Conservation (phyloP, 2,888 invertebrate species). For the Habrosyne pyritoides region DNA sequence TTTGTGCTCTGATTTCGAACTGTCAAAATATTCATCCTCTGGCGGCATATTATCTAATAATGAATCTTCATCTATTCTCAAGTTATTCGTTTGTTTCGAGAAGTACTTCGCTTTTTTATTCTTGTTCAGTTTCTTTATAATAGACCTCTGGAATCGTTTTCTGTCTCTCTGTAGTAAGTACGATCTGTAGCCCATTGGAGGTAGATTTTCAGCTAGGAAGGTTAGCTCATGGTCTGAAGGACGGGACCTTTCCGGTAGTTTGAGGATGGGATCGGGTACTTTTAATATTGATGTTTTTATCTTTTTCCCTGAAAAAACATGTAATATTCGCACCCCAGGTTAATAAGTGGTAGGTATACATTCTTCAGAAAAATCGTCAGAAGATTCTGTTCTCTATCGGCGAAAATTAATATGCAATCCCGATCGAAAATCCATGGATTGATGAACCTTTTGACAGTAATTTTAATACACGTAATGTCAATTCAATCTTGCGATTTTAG, state of each 20-base stretch:
- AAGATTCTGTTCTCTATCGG: too few relatives aligned
- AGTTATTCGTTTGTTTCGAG: constrained; percentile 34
- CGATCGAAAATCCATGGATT: too few relatives aligned
- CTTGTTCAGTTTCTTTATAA: constrained; percentile 47
- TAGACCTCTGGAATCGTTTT: constrained; percentile 25
- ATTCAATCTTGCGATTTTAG: too few relatives aligned
- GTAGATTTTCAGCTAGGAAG: constrained; percentile 86
- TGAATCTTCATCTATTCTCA: constrained; percentile 32
- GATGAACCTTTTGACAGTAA: too few relatives aligned
- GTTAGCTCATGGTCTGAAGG: constrained; percentile 86
- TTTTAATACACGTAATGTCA: too few relatives aligned
- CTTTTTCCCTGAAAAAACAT: constrained; percentile 59
- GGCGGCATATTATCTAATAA: constrained; percentile 22
- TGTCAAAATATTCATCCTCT: constrained; percentile 38
- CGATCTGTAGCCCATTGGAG: constrained; percentile 87
- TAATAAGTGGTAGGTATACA: too few relatives aligned
- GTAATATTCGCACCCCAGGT: too few relatives aligned
- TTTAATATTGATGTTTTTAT: constrained; percentile 85
- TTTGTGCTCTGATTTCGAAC: constrained; percentile 11
- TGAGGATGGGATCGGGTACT: constrained; percentile 80
- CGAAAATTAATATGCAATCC: too few relatives aligned
- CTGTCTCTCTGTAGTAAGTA: constrained; percentile 74
- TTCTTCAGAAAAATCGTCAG: too few relatives aligned
- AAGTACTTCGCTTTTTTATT: constrained; percentile 47
- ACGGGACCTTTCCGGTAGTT: constrained; percentile 82